Percentiles rank a stretch among this genome's conserved stretches.
Conservation (phyloP, 2,888 invertebrate genomes). For the Nezara viridula region DNA sequence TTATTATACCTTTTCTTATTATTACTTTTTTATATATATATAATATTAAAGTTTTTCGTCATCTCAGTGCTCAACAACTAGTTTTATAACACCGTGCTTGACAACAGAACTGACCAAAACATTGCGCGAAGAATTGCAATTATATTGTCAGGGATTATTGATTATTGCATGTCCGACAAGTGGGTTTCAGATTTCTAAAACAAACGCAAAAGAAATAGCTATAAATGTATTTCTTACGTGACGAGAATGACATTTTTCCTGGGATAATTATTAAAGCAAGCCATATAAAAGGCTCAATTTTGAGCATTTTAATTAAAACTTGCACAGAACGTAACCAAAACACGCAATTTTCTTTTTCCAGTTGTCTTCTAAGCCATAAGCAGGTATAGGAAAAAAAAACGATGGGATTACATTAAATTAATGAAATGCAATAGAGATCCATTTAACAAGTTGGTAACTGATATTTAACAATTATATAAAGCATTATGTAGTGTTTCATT, state of each 20-base stretch:
- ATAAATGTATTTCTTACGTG: slow-evolving; percentile 16
- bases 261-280: not conserved
- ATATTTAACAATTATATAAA: no score
- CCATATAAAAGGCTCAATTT: no score
- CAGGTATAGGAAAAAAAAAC: not conserved
- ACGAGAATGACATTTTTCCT: not conserved
- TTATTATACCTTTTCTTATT: no score
- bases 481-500: no score
- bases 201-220: not conserved
- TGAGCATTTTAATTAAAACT: not conserved
- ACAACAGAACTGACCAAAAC: no score
- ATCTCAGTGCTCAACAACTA: no score
- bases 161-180: not conserved
- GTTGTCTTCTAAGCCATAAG: not conserved
- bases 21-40: no score
- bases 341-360: not conserved
- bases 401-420: no score
- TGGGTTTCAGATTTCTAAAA: not conserved
- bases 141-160: not conserved
- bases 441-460: no score
- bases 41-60: no score
- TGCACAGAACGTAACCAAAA: not conserved
- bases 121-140: not conserved
- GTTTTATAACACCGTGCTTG: no score
- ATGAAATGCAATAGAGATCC: no score